Conservation (phyloP, 1,140 invertebrate species). For the Habropoda laboriosa region DNA sequence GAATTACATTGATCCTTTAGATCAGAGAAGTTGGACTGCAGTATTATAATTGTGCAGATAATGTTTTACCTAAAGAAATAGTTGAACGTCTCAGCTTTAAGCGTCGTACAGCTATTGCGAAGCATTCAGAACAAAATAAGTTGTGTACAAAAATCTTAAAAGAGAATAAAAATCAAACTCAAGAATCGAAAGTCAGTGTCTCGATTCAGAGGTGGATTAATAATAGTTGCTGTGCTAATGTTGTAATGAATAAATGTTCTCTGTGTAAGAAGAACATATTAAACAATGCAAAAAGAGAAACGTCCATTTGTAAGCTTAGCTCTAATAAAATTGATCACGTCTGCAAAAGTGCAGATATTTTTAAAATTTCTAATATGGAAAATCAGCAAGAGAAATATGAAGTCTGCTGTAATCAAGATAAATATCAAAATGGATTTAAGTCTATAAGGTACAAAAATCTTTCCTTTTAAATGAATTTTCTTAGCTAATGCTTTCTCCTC, state of each 20-base stretch:
- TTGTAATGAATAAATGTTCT: conserved; percentile 77
- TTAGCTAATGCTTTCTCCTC: not conserved
- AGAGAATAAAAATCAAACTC: conserved; percentile 42
- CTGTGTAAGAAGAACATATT: conserved; percentile 64
- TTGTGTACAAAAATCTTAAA: conserved; percentile 64
- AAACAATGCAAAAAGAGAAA: conserved; percentile 30
- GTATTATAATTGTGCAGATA: conserved; percentile 85
- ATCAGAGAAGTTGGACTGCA: conserved; percentile 85
- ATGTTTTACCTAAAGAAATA: conserved; percentile 79
- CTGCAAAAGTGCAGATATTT: conserved; percentile 73
- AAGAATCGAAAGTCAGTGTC: conserved; percentile 55
- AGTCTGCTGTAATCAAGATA: conserved; percentile 64
- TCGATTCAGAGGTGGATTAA: conserved; percentile 78
- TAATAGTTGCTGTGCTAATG: conserved; percentile 76
- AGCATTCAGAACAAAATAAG: conserved; percentile 62
- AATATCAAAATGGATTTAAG: conserved; percentile 38
- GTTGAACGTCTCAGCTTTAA: conserved; percentile 63
- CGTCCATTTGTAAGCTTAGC: conserved; percentile 59
- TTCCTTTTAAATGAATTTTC: not conserved
- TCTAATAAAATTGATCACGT: conserved; percentile 55
- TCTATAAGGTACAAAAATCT: conserved; percentile 37
- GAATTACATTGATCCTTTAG: conserved; percentile 77
- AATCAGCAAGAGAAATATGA: conserved; percentile 58
- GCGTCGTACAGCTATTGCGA: conserved; percentile 55
- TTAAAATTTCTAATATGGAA: conserved; percentile 56